Evolutionary conservation across 2,113 vertebrate genomes (phyloP).

Genomic region (Eclectus roratus): DNA sequence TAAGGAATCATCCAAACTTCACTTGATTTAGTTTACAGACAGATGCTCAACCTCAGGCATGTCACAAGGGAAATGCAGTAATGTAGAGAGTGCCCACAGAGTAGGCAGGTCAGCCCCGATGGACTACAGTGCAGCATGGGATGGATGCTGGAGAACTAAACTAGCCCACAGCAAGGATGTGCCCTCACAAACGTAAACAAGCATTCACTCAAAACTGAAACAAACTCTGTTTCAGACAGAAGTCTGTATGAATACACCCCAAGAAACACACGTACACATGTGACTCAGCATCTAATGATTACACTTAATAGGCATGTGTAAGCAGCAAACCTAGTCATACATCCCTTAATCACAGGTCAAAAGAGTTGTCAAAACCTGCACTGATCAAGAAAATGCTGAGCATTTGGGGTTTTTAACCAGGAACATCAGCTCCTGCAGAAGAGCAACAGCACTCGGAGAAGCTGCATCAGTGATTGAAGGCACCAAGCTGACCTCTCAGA

Average conservation of each 20-base stretch:
- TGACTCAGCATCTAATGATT: background rate
- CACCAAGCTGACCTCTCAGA: background rate
- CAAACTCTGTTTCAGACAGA: background rate
- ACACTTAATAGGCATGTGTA: background rate
- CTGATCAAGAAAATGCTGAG: background rate
- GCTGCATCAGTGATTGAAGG: background rate
- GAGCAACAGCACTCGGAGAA: background rate
- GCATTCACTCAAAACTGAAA: background rate
- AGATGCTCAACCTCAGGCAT: background rate
- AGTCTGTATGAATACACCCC: background rate
- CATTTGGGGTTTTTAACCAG: background rate
- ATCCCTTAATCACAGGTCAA: slow-evolving; percentile 27
- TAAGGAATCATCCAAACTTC: background rate
- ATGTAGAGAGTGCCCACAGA: rapidly evolving
- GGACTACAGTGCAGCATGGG: rapidly evolving
- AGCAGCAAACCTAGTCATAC: background rate
- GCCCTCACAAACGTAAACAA: background rate
- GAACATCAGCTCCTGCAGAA: background rate
- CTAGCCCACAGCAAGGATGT: background rate
- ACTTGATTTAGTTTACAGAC: rapidly evolving
- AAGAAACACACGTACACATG: background rate
- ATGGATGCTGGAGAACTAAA: background rate
- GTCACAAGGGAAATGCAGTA: background rate
- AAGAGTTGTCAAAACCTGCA: background rate
- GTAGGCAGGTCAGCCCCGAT: background rate